Base-by-base conservation (phyloP, 1,140 invertebrate genomes). In the Scaptomyza montana region DNA sequence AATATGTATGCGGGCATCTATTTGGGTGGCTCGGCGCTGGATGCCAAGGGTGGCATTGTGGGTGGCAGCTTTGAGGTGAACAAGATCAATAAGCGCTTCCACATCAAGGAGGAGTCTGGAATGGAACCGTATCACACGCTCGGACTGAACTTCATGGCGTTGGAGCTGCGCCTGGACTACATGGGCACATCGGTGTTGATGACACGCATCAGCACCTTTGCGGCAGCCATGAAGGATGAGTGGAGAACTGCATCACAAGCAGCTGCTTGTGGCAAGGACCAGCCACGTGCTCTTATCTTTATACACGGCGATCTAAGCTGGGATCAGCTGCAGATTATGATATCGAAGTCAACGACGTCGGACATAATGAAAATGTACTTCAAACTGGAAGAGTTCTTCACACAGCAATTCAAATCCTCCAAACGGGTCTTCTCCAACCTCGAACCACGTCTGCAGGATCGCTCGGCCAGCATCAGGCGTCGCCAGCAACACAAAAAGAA, bases 321-420 rank as follows among this genome's bases (percentile, higher is more conserved):
- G 98, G 97, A 99, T 90, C 97, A 92, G 50, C 21, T 92, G 46
- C 98, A 99, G 93, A 94, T 99, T 21, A 96, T 99, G 94, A 99
- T 99, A 80, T 98, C 97, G 12, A 97, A 98, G 92, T 98, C 98
- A 25, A 99, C 98, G 0, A 99, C 98, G 0, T 97, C 98, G 0
- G 98, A 99, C 93, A 93, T 99, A 19, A 93, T 99, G 2, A 99
- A 99, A 93, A 99, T 99, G 96, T 97, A 97, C 89, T 96, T 97
- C 59, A 99, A 99, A 92, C 93, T 99, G 7, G 98, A 99, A 84
- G 98, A 99, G 93, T 99, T 99, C 93, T 99, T 99, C 91, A 96
- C 96, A 50, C 97, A 98, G 90, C 97, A 98, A 92, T 98, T 98
- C 91, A 98, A 98, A 86, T 98, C 96, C 66, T 97, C 96, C 78